Percentiles rank a stretch among this genome's conserved stretches.
Evolutionary conservation across 2,888 invertebrate genomes (phyloP).

Genomic region (Muscina levida): DNA sequence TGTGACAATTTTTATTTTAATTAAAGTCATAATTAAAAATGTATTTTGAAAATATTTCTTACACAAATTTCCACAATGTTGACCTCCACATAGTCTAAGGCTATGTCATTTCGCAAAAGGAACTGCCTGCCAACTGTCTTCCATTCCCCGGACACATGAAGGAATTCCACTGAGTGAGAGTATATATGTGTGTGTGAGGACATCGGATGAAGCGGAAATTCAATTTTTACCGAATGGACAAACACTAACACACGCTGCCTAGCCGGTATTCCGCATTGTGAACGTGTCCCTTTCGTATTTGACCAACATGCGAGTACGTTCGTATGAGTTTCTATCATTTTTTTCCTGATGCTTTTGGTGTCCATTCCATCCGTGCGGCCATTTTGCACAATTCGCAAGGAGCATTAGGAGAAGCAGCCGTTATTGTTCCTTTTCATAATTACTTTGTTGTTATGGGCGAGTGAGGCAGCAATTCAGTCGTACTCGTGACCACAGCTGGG

Average conservation of each 20-base stretch:
- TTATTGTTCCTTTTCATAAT: constrained; percentile 49
- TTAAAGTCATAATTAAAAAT: constrained; percentile 51
- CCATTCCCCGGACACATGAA: constrained; percentile 5
- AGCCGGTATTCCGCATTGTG: not conserved
- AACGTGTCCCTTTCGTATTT: constrained; percentile 5
- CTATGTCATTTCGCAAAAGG: not conserved
- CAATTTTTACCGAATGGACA: constrained; percentile 48
- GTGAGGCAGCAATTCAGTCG: constrained; percentile 34
- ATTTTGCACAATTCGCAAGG: constrained; percentile 45
- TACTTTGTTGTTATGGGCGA: constrained; percentile 49
- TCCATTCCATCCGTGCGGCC: constrained; percentile 35
- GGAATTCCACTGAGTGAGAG: not conserved
- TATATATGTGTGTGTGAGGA: not conserved
- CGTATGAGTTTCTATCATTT: constrained; percentile 18
- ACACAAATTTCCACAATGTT: constrained; percentile 19
- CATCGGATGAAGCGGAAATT: constrained; percentile 53
- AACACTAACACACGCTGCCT: not conserved
- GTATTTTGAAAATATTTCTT: constrained; percentile 41
- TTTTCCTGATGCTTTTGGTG: constrained; percentile 34
- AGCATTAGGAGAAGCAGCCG: constrained; percentile 30
- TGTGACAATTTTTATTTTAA: constrained; percentile 53
- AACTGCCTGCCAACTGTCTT: constrained; percentile 10
- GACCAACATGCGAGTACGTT: not conserved
- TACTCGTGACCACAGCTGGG: constrained; percentile 44
- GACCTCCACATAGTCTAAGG: not conserved